phyloP scores from a whole-genome alignment of 2,113 vertebrate species.

The Cochlearius cochlearius region DNA sequence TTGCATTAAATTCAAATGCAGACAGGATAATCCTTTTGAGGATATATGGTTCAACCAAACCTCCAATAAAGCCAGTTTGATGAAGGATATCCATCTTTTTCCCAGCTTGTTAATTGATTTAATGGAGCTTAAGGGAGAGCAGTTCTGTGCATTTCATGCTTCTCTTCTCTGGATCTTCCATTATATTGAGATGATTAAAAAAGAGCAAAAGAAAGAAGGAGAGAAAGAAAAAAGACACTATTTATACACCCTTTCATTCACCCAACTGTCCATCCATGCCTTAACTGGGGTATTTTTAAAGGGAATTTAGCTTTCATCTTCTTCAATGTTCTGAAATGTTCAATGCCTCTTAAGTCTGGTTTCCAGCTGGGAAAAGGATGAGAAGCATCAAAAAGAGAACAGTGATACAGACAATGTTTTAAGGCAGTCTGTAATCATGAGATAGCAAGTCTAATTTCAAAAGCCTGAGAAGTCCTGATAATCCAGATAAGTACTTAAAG shows the following conservation, averaged over 20 bases:
- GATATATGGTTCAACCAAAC: neutral
- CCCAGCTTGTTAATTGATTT: conserved; percentile 2
- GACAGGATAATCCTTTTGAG: conserved; percentile 1
- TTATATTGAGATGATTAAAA: neutral
- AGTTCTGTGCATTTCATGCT: neutral
- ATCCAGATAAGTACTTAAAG: neutral
- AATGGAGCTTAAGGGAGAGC: neutral
- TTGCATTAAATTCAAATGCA: conserved; percentile 14
- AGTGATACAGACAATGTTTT: neutral
- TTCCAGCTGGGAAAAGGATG: neutral
- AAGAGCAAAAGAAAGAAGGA: neutral
- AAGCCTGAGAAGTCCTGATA: neutral
- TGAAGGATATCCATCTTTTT: neutral
- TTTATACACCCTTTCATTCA: neutral
- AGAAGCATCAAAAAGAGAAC: neutral
- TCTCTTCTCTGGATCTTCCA: neutral
- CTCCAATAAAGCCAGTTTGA: neutral
- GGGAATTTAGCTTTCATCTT: neutral
- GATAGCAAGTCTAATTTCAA: neutral
- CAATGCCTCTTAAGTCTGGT: neutral
- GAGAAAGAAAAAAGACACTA: neutral
- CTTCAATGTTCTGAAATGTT: neutral
- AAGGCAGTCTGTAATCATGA: neutral
- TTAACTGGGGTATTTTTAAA: neutral
- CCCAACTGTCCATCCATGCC: neutral